These are phyloP conservation scores for Ceratina japonica DNA, from an alignment of 1,140 invertebrate genomes.

Conservation along the genomic window DNA sequence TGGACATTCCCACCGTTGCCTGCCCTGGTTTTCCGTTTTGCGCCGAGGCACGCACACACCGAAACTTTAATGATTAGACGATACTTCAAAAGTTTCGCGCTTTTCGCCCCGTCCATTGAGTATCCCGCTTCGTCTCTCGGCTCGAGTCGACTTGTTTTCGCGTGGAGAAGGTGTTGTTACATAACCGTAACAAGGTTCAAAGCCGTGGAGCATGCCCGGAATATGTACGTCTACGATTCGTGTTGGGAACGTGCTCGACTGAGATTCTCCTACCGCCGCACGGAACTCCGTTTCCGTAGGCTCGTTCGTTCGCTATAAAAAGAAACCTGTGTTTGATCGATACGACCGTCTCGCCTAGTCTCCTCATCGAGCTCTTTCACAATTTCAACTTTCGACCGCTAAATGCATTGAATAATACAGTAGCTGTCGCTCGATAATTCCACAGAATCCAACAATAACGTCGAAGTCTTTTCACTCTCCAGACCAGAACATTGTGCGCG, in stretches of 20 bases:
- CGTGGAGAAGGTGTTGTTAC: conserved; percentile 38
- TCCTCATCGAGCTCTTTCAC: no score
- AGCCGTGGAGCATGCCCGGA: conserved; percentile 53
- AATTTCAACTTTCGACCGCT: no score
- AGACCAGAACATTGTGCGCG: no score
- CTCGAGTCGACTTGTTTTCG: conserved; percentile 21
- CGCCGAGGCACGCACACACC: background rate
- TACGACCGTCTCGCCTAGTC: background rate
- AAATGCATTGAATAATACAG: no score
- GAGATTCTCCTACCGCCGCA: conserved; percentile 32
- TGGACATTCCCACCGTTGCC: background rate
- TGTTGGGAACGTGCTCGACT: conserved; percentile 22
- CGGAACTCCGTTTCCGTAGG: no score
- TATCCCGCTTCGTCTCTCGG: background rate
- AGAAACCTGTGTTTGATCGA: conserved; percentile 22
- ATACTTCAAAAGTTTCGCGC: conserved; percentile 58
- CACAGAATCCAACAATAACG: no score
- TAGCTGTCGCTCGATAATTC: no score
- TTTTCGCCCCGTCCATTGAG: conserved; percentile 32
- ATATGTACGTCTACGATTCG: conserved; percentile 45
- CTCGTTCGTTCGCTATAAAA: background rate
- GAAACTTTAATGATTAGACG: conserved; percentile 58
- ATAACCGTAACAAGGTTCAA: conserved; percentile 61
- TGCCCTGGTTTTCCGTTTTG: background rate
- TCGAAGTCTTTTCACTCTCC: no score